Base-by-base conservation (phyloP, 2,113 vertebrate species). In the Reinhardtius hippoglossoides region DNA sequence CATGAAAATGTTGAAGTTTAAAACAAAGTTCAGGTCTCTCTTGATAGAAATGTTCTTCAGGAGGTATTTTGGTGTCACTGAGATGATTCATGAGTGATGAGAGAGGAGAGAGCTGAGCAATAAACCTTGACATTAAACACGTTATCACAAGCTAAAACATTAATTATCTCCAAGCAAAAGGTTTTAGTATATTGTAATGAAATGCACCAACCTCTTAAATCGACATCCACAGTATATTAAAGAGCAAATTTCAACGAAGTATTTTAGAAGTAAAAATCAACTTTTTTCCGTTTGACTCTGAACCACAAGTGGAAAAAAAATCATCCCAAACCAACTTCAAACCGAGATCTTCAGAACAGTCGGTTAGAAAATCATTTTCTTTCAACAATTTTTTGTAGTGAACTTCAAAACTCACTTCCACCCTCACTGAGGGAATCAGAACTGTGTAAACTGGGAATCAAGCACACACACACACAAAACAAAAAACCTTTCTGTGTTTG, bases 321-420 rank as follows among this genome's bases (percentile, higher is more conserved):
- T 31, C 57, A 58, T 27, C 56, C 42, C 23, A 71, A 79, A 57
- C 26, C 37, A 76, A 14, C 50, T 66, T 82, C 35, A 56, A 74
- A 61, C 46, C 26, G 12, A 44, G 54, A 65, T 35, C 2, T 48
- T 59, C 55, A 78, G 42, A 79, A 63, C 40, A 77, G 20, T 65
- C n/a, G 35, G 27, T 31, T 59, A 44, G 4, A 73, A 48, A 75
- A 76, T 64, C 3, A 67, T 18, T 24, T 64, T 55, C 69, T 82
- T 71, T 76, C 42, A 62, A 46, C 20, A 40, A 42, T 50, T 74
- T 74, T 40, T 58, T 71, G 20, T 46, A 35, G 21, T 72, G 56
- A 89, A 85, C 74, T 77, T 12, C 40, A 3, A 3, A 42, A 42
- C 40, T 13, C 40, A 42, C 7, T 65, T 16, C 58, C 60, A 3